Conservation (phyloP, 2,888 invertebrate species). For the Tiliacea aurago region DNA sequence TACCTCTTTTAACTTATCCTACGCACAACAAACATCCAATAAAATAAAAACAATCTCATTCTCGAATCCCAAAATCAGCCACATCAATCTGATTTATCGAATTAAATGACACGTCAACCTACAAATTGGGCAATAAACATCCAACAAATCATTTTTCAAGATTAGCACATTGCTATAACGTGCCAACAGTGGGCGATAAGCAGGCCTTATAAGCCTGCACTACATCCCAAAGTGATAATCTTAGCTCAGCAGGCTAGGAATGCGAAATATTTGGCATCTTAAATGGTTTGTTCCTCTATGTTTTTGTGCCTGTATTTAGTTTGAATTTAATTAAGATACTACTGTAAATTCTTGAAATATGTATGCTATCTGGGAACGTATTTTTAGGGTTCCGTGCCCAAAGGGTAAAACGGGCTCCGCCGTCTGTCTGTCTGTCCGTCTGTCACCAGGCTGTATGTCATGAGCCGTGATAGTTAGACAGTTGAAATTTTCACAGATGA, state of each 20-base stretch:
- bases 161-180: conserved; percentile 28
- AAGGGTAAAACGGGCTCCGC: too few relatives aligned
- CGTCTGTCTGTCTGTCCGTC: too few relatives aligned
- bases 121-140: conserved; percentile 39
- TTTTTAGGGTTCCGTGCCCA: too few relatives aligned
- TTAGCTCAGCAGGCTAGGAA: conserved; percentile 19
- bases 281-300: conserved; percentile 40
- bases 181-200: conserved; percentile 31
- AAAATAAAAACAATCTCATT: neutral
- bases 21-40: conserved; percentile 1
- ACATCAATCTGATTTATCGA: conserved; percentile 37
- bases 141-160: conserved; percentile 34
- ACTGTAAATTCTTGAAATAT: conserved; percentile 5
- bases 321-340: conserved; percentile 18
- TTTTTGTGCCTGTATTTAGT: conserved; percentile 32
- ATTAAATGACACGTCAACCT: conserved; percentile 34
- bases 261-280: conserved; percentile 33
- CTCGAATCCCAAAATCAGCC: neutral
- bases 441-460: too few relatives aligned
- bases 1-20: conserved; percentile 1
- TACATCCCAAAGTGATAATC: neutral
- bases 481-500: too few relatives aligned
- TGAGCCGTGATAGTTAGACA: too few relatives aligned
- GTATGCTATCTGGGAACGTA: neutral
- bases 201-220: conserved; percentile 16